Base-by-base conservation (phyloP, 1,140 invertebrate species). In the Colletes latitarsis region DNA sequence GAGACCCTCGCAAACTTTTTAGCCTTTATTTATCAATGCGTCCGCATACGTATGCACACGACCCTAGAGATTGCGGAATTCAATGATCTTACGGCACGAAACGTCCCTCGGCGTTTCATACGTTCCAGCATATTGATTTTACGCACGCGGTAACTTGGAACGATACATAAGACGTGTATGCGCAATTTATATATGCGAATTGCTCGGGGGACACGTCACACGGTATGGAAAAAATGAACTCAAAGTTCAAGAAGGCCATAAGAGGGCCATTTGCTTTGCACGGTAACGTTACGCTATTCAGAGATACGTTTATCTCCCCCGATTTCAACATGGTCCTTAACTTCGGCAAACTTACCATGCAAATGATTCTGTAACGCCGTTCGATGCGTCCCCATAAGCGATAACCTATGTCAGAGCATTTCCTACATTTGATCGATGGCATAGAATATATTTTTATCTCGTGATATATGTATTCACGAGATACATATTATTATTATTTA, bases 21-120 rank as follows among this genome's bases (percentile, higher is more conserved):
- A 39, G 3, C 78, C 79, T 73, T 86, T 80, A 79, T 85, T 86
- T 82, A 62, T 75, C 63, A 21, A 60, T 63, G 53, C 64, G 30
- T 17, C 19, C 76, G 19, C 72, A 74, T 46, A n/a, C 57, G 43
- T 43, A 21, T 70, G 58, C 53, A 55, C 21, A 15, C 58, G 17
- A 53, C 46, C 19, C 21, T 62, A 77, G 57, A 62, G 67, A 71
- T 71, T 39, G 46, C 43, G 15, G n/a, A 39, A 62, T 71, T 71
- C 67, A 53, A 63, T 53, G 67, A 71, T 62, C 67, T 8, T n/a
- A 17, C 67, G 19, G 14, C 67, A 41, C 67, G 67, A 63, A 71
- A 71, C 6, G 21, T 49, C 67, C 10, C 39, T n/a, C 9, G 53
- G 15, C 41, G 41, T 67, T 46, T 6, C 14, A 17, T 60, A 4